Evolutionary conservation across 2,113 vertebrate species (phyloP).

Genomic region (Antechinus flavipes): DNA sequence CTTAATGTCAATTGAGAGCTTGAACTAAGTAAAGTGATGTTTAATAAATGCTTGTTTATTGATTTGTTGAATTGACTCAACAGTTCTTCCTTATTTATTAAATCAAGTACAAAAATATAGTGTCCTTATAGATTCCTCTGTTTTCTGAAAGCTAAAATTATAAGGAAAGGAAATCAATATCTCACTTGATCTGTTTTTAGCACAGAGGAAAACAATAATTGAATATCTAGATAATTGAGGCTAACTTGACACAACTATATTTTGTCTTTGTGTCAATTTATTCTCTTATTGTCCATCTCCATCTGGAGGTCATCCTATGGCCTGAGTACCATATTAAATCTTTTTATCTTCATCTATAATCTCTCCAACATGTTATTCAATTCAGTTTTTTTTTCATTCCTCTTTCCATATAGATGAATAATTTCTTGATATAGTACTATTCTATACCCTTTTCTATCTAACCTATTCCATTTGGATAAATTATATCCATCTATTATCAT

Average conservation of each 20-base stretch:
- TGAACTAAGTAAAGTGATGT: not conserved
- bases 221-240: not conserved
- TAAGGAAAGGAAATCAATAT: not conserved
- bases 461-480: not conserved
- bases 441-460: not conserved
- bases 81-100: not conserved
- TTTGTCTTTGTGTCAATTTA: not conserved
- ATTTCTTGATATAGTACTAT: not conserved
- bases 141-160: not conserved
- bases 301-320: not conserved
- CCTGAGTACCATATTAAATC: not conserved
- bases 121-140: not conserved
- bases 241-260: not conserved
- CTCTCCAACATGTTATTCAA: not conserved
- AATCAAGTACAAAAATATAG: not conserved
- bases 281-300: not conserved
- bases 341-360: not conserved
- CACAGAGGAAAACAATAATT: not conserved
- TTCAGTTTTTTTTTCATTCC: not conserved
- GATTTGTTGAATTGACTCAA: not conserved
- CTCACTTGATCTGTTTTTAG: not conserved
- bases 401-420: not conserved
- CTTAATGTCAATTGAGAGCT: not conserved
- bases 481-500: not conserved
- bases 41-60: not conserved